These are phyloP conservation scores for Mirounga angustirostris DNA, from an alignment of 2,113 vertebrate species.

Conservation along the genomic window DNA sequence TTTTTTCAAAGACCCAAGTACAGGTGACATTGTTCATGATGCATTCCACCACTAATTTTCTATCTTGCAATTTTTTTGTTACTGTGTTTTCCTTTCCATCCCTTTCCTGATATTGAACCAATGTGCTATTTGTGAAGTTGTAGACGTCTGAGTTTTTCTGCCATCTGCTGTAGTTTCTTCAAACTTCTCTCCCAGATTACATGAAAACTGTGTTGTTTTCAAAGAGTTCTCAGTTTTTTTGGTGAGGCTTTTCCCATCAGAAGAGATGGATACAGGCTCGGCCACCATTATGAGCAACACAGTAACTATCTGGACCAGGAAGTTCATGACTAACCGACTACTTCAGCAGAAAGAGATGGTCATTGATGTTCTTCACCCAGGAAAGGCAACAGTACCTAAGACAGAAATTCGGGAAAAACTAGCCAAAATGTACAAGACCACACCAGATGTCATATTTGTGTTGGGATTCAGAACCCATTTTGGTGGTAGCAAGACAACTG, in stretches of 20 bases:
- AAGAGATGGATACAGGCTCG: conserved; percentile 66
- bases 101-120: conserved; percentile 87
- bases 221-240: conserved; percentile 88
- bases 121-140: conserved; percentile 79
- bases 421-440: too few species aligned
- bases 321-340: too few species aligned
- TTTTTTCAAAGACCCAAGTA: conserved; percentile 87
- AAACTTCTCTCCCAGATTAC: conserved; percentile 86
- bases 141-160: conserved; percentile 89
- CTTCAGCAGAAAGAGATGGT: too few species aligned
- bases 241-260: conserved; percentile 82
- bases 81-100: conserved; percentile 88
- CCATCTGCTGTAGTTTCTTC: conserved; percentile 89
- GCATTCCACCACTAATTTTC: conserved; percentile 87
- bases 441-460: too few species aligned
- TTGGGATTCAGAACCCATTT: too few species aligned
- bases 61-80: conserved; percentile 86
- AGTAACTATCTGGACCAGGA: too few species aligned
- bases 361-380: too few species aligned
- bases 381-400: too few species aligned
- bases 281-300: too few species aligned
- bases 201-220: conserved; percentile 87
- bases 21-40: conserved; percentile 85
- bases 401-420: too few species aligned
- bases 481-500: too few species aligned